Evolutionary conservation across 2,888 invertebrate genomes (phyloP).

Genomic region (Elaeidobius kamerunicus): DNA sequence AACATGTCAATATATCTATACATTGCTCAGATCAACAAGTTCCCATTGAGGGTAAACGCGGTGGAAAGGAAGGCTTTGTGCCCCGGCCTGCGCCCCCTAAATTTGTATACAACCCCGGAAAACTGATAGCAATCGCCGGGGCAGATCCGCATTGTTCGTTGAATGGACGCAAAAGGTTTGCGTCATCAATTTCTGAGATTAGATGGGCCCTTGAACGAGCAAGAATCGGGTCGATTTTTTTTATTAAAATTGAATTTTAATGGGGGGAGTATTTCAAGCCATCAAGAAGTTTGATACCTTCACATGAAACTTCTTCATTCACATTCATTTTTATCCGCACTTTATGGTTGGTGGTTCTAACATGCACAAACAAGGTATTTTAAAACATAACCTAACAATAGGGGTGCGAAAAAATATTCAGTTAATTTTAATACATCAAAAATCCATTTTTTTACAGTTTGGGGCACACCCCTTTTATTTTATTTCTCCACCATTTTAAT

Average conservation of each 20-base stretch:
- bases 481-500: background rate
- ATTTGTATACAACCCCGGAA: background rate
- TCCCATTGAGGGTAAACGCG: conserved; percentile 45
- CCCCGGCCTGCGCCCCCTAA: conserved; percentile 20
- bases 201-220: too few species aligned
- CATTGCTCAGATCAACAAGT: conserved; percentile 50
- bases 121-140: background rate
- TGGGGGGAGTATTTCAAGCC: too few species aligned
- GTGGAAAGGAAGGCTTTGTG: conserved; percentile 44
- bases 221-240: too few species aligned
- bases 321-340: too few species aligned
- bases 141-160: background rate
- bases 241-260: too few species aligned
- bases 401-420: too few species aligned
- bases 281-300: too few species aligned
- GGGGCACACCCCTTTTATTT: background rate
- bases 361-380: too few species aligned
- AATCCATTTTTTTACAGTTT: background rate
- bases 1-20: conserved; percentile 37
- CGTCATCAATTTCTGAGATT: background rate
- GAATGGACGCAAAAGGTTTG: background rate
- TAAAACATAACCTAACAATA: too few species aligned
- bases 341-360: too few species aligned
- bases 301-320: too few species aligned
- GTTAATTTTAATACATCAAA: background rate